phyloP scores from a whole-genome alignment of 37 sponge, comb jelly and placozoan genomes.

The Mnemiopsis leidyi region DNA sequence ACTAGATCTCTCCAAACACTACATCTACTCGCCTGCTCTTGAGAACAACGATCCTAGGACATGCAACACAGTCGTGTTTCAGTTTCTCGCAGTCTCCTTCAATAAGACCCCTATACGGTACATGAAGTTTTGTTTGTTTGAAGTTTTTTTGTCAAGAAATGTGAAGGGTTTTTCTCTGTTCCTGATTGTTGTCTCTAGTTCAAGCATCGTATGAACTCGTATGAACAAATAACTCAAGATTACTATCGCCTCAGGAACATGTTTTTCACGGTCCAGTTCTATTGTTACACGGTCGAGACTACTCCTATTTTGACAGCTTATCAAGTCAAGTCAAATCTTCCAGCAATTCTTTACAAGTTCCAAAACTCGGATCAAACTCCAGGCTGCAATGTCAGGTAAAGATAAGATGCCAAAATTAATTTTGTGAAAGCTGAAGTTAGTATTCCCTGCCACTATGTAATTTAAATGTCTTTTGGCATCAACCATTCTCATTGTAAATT shows the following conservation, averaged over 20 bases:
- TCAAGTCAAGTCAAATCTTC: neutral
- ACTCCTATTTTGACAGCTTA: constrained; percentile 24
- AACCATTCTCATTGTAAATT: no score
- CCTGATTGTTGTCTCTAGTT: no score
- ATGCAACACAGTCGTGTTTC: constrained; percentile 47
- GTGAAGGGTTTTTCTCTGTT: no score
- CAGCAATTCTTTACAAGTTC: constrained; percentile 18
- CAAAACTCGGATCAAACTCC: constrained; percentile 36
- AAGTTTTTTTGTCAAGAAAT: no score
- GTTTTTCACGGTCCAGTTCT: constrained; percentile 62
- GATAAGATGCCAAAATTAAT: no score
- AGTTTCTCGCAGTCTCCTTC: constrained; percentile 56
- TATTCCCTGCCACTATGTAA: no score
- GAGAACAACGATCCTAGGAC: constrained; percentile 57
- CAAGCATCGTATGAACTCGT: no score
- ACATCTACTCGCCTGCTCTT: constrained; percentile 60
- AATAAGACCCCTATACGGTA: neutral
- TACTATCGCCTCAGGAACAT: constrained; percentile 36
- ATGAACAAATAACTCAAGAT: no score
- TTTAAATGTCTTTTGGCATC: no score
- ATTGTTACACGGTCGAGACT: constrained; percentile 24
- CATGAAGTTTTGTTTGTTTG: no score
- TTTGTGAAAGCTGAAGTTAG: no score
- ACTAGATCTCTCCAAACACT: constrained; percentile 60
- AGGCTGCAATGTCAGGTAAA: constrained; percentile 42